These are phyloP conservation scores for Tor tambroides DNA, from an alignment of 2,113 vertebrate genomes.

Conservation along the genomic window DNA sequence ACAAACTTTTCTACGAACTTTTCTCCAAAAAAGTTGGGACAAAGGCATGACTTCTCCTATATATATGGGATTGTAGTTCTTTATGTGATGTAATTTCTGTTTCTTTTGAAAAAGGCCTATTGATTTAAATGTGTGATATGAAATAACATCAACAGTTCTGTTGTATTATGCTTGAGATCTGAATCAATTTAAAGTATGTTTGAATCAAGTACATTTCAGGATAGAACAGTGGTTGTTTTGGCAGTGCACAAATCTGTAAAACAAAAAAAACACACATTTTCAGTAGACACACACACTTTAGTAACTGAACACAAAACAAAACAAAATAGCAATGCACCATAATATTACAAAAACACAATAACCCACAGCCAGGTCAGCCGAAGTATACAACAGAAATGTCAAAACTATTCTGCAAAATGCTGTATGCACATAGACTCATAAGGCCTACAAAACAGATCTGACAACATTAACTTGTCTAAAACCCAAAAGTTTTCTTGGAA, in stretches of 20 bases:
- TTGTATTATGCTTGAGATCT: not conserved
- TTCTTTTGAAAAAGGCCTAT: not conserved
- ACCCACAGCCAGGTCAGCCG: not conserved
- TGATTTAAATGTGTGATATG: not conserved
- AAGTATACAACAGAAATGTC: not conserved
- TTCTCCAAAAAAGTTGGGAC: too few species aligned
- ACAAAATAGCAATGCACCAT: not conserved
- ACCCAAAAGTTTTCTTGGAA: not conserved
- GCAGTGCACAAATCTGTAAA: not conserved
- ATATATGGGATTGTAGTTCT: too few species aligned
- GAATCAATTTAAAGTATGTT: not conserved
- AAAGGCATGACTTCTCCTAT: too few species aligned
- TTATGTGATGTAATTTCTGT: not conserved
- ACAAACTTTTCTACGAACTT: too few species aligned
- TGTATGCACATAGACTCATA: not conserved
- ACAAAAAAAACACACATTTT: too few species aligned
- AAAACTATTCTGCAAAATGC: not conserved
- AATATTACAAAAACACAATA: not conserved
- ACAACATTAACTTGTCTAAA: not conserved
- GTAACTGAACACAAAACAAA: not conserved
- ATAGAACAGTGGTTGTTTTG: not conserved
- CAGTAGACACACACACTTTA: not conserved
- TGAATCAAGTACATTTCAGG: not conserved
- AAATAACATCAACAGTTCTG: not conserved
- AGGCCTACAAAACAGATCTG: not conserved